These are phyloP conservation scores for Rhyacophila evoluta DNA, from an alignment of 2,888 invertebrate genomes.

Conservation along the genomic window DNA sequence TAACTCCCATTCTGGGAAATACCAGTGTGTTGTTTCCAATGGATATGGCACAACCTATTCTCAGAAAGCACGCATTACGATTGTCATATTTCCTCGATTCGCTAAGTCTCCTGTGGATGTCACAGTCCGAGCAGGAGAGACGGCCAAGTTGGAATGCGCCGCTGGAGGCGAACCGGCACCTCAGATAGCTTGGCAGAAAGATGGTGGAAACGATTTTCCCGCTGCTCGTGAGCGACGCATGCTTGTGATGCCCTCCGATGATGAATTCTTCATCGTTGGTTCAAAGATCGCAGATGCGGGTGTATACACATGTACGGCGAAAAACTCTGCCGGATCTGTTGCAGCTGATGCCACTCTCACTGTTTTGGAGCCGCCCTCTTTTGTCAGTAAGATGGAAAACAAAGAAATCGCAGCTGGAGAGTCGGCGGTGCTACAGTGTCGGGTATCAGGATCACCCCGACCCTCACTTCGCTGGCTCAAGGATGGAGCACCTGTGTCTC, in stretches of 20 bases:
- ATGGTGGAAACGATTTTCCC: constrained; percentile 94
- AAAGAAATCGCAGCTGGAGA: constrained; percentile 86
- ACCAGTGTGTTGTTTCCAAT: constrained; percentile 94
- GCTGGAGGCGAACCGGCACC: constrained; percentile 91
- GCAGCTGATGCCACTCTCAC: constrained; percentile 88
- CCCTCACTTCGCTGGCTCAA: constrained; percentile 88
- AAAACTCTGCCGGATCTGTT: constrained; percentile 89
- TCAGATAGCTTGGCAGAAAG: constrained; percentile 91
- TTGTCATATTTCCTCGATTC: constrained; percentile 89
- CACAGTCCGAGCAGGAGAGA: constrained; percentile 85
- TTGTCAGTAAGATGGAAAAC: constrained; percentile 86
- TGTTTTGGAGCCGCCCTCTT: constrained; percentile 88
- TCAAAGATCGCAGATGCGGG: constrained; percentile 92
- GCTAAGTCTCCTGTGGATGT: constrained; percentile 87
- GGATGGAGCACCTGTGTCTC: constrained; percentile 78
- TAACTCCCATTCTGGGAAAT: constrained; percentile 86
- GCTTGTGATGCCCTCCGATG: constrained; percentile 92
- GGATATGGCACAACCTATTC: constrained; percentile 92
- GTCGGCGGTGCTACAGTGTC: constrained; percentile 89
- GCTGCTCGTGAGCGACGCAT: constrained; percentile 93
- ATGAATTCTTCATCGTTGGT: constrained; percentile 92
- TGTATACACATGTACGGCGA: constrained; percentile 92
- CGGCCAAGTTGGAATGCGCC: constrained; percentile 90
- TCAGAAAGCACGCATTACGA: constrained; percentile 85
- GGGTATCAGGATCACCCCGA: constrained; percentile 86